These are phyloP conservation scores for Brachyalestes nurse DNA, from an alignment of 2,797 vertebrate species.

Conservation along the genomic window DNA sequence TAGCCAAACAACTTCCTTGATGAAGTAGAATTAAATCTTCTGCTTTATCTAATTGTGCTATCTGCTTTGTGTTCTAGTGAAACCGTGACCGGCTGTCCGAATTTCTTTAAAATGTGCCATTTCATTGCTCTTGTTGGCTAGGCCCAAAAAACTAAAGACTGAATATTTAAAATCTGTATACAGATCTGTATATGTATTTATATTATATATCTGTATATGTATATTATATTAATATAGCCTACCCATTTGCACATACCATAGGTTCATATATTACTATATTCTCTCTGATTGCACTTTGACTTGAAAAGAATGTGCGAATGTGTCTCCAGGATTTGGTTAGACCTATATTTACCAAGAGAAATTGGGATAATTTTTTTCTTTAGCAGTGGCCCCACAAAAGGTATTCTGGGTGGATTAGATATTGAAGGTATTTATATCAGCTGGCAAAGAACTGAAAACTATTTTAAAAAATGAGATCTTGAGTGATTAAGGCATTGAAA, in stretches of 20 bases:
- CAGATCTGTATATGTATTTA: no score
- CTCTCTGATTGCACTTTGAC: no score
- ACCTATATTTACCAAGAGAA: no score
- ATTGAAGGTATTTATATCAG: not conserved
- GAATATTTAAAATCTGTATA: not conserved
- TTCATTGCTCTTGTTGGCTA: no score
- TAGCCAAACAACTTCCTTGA: not conserved
- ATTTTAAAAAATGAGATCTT: not conserved
- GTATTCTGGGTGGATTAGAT: not conserved
- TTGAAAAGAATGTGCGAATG: not conserved
- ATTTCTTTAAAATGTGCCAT: no score
- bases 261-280: no score
- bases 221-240: no score
- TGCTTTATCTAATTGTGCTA: not conserved
- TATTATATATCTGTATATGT: no score
- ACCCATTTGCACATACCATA: no score
- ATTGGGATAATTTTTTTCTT: not conserved
- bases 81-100: not conserved
- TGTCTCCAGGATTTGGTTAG: no score
- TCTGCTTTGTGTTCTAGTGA: no score
- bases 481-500: not conserved
- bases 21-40: not conserved
- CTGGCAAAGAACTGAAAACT: not conserved
- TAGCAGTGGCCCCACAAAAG: not conserved
- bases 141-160: no score